Percentiles rank a stretch among this genome's conserved stretches.
phyloP scores from a whole-genome alignment of 2,888 invertebrate species.

The Clepsis dumicolana region DNA sequence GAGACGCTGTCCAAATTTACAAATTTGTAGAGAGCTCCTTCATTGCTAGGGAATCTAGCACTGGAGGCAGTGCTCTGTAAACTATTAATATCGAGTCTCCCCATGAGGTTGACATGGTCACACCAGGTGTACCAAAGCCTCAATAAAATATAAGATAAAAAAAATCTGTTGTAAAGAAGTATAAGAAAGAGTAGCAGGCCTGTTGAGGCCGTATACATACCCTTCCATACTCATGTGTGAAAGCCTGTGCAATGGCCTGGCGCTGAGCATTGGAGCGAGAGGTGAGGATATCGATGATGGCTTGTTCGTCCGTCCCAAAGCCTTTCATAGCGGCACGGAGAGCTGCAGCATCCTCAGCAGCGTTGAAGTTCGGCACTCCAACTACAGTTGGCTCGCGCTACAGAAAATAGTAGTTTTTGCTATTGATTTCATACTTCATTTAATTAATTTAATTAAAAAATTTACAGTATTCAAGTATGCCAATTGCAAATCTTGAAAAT shows the following conservation, averaged over 20 bases:
- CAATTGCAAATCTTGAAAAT: not conserved
- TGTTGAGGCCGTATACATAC: slow-evolving; percentile 63
- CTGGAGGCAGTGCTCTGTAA: no score
- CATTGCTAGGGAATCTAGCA: no score
- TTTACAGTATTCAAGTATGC: no score
- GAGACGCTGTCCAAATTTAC: no score
- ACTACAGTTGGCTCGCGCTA: slow-evolving; percentile 87
- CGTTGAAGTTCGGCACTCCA: slow-evolving; percentile 87
- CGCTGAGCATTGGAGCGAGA: slow-evolving; percentile 90
- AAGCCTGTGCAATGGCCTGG: slow-evolving; percentile 88
- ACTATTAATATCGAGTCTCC: no score
- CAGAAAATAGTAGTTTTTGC: not conserved
- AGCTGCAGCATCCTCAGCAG: slow-evolving; percentile 88
- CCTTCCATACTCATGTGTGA: slow-evolving; percentile 86
- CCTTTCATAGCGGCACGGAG: slow-evolving; percentile 91
- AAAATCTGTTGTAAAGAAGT: no score
- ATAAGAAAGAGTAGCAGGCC: no score
- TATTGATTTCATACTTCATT: not conserved
- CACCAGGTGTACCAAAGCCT: no score
- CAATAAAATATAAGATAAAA: no score
- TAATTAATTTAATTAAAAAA: no score
- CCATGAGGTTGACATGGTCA: no score
- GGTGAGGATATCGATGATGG: slow-evolving; percentile 90
- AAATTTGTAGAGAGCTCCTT: no score
- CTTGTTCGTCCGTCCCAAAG: slow-evolving; percentile 91